Evolutionary conservation across 2,797 vertebrate species (phyloP), one percentile per base, ranked within the genome.

Genomic region (Myripristis murdjan): DNA sequence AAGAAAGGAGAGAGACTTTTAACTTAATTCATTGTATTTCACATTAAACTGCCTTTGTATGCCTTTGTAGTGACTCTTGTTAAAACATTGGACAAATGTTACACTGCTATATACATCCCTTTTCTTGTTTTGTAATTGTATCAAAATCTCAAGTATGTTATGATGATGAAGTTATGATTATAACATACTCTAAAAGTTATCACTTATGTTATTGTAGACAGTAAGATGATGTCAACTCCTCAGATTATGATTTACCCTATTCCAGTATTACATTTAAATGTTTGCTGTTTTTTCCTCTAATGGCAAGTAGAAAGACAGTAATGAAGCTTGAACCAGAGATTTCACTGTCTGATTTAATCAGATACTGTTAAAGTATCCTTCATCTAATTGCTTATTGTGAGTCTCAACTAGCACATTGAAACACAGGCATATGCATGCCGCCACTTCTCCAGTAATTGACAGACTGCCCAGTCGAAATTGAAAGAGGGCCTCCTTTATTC

Each of bases 301-400:
- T 24, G 31, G 51, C 22, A 61, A 62, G 31, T 57, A 35, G 28
- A 46, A 43, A 15, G 16, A 58, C 6, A 0, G 33, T 24, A 37
- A 61, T 33, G 35, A 24, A 39, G 20, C 39, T 26, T 68, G 33
- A 35, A 22, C 39, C 31, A 33, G 39, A 47, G n/a, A 37, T 71
- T 26, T 49, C 28, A 59, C 5, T 44, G 53, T 67, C 44, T 18
- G 6, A 71, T 75, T 44, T 46, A 56, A 53, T 63, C 23, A 26
- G 18, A 55, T 10, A 20, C 1, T 0, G 1, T 55, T 14, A 43
- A 69, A 24, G 16, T 39, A 11, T 68, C 47, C 7, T 12, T 23
- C 33, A 15, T n/a, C 8, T 43, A 6, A 20, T 3, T 26, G 22
- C 41, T 56, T 14, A 43, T 14, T 39, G 22, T 26, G 11, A 70